Conservation (phyloP, 2,888 invertebrate species). For the Cheilosia scutellata region DNA sequence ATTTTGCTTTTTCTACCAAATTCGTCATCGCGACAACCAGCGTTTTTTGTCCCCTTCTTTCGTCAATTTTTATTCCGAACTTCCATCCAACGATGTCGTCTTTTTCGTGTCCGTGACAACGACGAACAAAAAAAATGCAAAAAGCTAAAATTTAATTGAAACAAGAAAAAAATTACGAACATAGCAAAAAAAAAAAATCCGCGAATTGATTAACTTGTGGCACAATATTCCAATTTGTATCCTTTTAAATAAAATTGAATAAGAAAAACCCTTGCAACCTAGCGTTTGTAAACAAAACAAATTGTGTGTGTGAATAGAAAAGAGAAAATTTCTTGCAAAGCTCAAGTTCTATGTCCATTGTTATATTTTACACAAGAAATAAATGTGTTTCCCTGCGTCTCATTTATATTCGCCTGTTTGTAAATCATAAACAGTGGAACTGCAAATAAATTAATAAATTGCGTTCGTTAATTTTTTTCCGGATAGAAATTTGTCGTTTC, state of each 20-base stretch:
- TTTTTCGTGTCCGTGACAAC: conserved; percentile 74
- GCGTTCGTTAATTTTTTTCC: conserved; percentile 61
- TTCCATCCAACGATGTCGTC: conserved; percentile 73
- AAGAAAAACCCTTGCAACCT: conserved; percentile 48
- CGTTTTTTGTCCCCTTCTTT: conserved; percentile 35
- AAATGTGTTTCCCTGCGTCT: conserved; percentile 50
- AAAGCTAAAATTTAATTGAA: conserved; percentile 39
- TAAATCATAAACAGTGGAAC: conserved; percentile 68
- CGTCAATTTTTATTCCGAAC: conserved; percentile 70
- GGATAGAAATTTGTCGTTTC: conserved; percentile 63
- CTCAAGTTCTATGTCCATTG: conserved; percentile 72
- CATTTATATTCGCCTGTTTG: conserved; percentile 62
- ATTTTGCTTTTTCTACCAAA: conserved; percentile 13
- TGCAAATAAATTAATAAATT: conserved; percentile 47
- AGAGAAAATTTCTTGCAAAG: conserved; percentile 64
- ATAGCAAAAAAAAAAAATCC: conserved; percentile 46
- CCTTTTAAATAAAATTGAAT: conserved; percentile 32
- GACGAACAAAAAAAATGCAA: conserved; percentile 58
- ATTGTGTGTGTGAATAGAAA: conserved; percentile 57
- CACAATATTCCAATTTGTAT: conserved; percentile 38
- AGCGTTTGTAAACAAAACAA: conserved; percentile 69
- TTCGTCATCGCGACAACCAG: conserved; percentile 36
- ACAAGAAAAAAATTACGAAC: conserved; percentile 50
- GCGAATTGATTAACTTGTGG: conserved; percentile 46
- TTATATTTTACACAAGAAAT: conserved; percentile 71